Percentiles rank a stretch among this genome's conserved stretches.
Evolutionary conservation across 1,140 invertebrate genomes (phyloP).

Genomic region (Potamilus streckersoni): DNA sequence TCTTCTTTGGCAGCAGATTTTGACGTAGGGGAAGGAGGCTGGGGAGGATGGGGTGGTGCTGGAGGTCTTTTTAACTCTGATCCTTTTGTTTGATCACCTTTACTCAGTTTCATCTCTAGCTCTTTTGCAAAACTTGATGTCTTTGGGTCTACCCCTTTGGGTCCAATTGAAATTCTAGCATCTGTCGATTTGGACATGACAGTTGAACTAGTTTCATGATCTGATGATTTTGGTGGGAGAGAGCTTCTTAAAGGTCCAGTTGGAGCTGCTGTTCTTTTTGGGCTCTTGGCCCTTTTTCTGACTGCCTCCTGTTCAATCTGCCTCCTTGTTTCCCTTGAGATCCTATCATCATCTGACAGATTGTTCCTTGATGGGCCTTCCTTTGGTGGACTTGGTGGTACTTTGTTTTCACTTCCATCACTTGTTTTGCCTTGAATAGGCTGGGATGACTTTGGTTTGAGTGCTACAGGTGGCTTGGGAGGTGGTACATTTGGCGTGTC

Average conservation of each 20-base stretch:
- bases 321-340: constrained; percentile 8
- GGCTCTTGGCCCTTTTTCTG: constrained; percentile 26
- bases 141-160: constrained; percentile 27
- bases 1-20: constrained; percentile 7
- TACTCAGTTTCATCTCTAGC: constrained; percentile 45
- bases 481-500: constrained; percentile 29
- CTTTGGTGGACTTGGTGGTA: constrained; percentile 10
- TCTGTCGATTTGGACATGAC: too few relatives aligned
- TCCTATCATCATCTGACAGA: constrained; percentile 9
- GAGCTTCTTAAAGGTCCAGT: constrained; percentile 14
- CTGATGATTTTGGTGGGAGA: constrained; percentile 18
- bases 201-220: neutral
- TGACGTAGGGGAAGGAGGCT: constrained; percentile 6
- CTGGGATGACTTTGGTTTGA: constrained; percentile 34
- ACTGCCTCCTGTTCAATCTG: constrained; percentile 8
- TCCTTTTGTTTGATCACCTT: constrained; percentile 30
- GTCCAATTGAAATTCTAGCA: neutral
- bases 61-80: constrained; percentile 17
- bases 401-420: constrained; percentile 5
- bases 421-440: neutral
- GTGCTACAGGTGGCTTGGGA: constrained; percentile 33
- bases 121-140: constrained; percentile 51
- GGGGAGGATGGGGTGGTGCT: constrained; percentile 14
- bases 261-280: constrained; percentile 27
- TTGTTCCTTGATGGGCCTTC: constrained; percentile 1